Evolutionary conservation across 2,888 invertebrate genomes (phyloP), one percentile per base, ranked within the genome.

Genomic region (Anorthoa munda): DNA sequence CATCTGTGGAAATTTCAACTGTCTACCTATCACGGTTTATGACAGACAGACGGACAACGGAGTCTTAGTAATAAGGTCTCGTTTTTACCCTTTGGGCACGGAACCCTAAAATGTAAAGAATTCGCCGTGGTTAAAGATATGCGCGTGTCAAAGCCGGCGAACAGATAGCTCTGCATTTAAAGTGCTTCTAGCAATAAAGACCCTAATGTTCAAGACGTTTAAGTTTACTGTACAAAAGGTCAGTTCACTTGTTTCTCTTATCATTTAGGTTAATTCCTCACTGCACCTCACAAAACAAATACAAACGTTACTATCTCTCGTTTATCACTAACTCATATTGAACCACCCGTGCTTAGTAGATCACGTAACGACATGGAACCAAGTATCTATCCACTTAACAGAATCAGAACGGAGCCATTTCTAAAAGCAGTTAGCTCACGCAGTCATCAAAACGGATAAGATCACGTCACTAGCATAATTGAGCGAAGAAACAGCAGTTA

Each of bases 391-490:
- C 73, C 85, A 84, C 81, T 84, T 87, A 82, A 66, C 69, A 79
- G 77, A 86, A 86, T 86, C 75, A 86, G 87, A 74, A 77, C 86
- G 75, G 26, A 67, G 69, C 45, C 72, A 83, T 82, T 79, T 61
- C 46, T 48, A 74, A 77, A 64, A 75, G 55, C 76, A 75, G 81
- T 87, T 87, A 79, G 66, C 55, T 77, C 4, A 12, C 12, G 26
- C 77, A 87, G 70, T 66, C 70, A 77, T 81, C 77, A 79, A 69
- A 81, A 63, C 75, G 69, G 86, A 87, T 89, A 86, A 87, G 70
- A 87, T 87, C 84, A 79, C 65, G 76, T 83, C 76, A 75, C 72
- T 66, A 77, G 75, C 74, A 77, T 88, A 91, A 90, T 90, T 91
- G 89, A 89, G 88, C 87, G 79, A 83, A 83, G 86, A 85, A 80